phyloP scores from a whole-genome alignment of 2,797 vertebrate genomes.

The Onychomys leucogaster region DNA sequence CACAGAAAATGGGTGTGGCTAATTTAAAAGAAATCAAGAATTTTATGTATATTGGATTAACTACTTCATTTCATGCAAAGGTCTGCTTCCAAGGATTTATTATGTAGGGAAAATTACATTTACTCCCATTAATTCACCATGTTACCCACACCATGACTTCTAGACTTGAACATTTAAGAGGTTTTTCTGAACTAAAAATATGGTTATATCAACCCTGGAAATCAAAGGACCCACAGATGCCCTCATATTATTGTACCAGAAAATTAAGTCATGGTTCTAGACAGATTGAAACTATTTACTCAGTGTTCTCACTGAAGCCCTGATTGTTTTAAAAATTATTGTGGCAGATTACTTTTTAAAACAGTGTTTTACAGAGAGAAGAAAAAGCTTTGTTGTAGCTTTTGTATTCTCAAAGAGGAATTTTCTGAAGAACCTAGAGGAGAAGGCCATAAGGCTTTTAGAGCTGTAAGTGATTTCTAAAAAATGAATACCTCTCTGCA shows the following conservation, averaged over 20 bases:
- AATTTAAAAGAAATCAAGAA: slow-evolving; percentile 32
- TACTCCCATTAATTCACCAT: not conserved
- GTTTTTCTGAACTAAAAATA: slow-evolving; percentile 6
- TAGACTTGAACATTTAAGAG: not conserved
- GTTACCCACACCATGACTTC: slow-evolving; percentile 29
- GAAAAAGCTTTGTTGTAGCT: not conserved
- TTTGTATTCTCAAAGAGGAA: not conserved
- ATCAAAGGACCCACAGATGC: slow-evolving; percentile 46
- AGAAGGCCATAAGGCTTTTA: not conserved
- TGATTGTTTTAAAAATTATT: slow-evolving; percentile 41
- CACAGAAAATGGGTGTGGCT: not conserved
- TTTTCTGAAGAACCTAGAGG: slow-evolving; percentile 41
- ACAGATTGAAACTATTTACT: slow-evolving; percentile 50
- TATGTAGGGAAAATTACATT: slow-evolving; percentile 34
- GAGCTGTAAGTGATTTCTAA: slow-evolving; percentile 19
- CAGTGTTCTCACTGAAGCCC: slow-evolving; percentile 10
- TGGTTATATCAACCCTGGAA: slow-evolving; percentile 19
- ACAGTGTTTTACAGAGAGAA: not conserved
- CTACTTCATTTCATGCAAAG: not conserved
- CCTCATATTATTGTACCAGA: slow-evolving; percentile 10
- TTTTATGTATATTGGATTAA: not conserved
- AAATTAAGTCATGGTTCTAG: slow-evolving; percentile 55
- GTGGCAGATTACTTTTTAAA: not conserved
- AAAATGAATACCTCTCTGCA: not conserved
- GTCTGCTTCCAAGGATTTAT: not conserved